phyloP scores from a whole-genome alignment of 2,113 vertebrate species.

The Sus scrofa region T2T-Sscrofa CM000814.6:97338001-97338500 shows the following conservation, averaged over 20 bases:
- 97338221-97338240: constrained; percentile 92
- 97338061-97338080: constrained; percentile 88
- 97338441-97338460: constrained; percentile 71
- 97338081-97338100: constrained; percentile 90
- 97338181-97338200: constrained; percentile 92
- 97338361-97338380: constrained; percentile 91
- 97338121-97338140: constrained; percentile 88
- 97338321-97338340: constrained; percentile 87
- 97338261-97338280: constrained; percentile 90
- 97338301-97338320: constrained; percentile 92
- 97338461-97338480: constrained; percentile 81
- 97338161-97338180: constrained; percentile 91
- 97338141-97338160: constrained; percentile 89
- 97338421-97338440: constrained; percentile 84
- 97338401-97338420: constrained; percentile 88
- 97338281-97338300: constrained; percentile 91
- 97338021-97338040: constrained; percentile 86
- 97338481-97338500: constrained; percentile 74
- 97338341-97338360: constrained; percentile 89
- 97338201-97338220: constrained; percentile 92
- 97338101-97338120: constrained; percentile 91
- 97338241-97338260: constrained; percentile 95
- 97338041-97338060: constrained; percentile 88
- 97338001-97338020: constrained; percentile 72
- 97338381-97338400: constrained; percentile 91